These are phyloP conservation scores for Galemys pyrenaicus DNA, from an alignment of 2,113 vertebrate species.

Conservation along the genomic window DNA sequence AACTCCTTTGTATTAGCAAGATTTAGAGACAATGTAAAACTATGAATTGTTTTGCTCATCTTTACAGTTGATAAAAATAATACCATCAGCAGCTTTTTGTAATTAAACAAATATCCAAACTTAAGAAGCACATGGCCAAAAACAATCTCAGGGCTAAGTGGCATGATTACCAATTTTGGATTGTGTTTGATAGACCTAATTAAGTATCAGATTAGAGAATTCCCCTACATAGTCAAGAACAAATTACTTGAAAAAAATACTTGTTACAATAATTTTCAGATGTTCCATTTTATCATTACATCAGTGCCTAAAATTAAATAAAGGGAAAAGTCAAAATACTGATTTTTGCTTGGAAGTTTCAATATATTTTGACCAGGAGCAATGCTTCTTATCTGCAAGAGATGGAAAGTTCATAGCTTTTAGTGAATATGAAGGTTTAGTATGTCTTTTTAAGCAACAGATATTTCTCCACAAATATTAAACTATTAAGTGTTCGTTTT, in stretches of 20 bases:
- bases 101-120: neutral
- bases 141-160: neutral
- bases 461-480: conserved; percentile 10
- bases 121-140: neutral
- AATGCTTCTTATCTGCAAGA: neutral
- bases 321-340: neutral
- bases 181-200: neutral
- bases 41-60: neutral
- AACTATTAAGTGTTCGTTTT: conserved; percentile 47
- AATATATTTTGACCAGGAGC: neutral
- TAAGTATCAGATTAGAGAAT: neutral
- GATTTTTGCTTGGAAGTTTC: neutral
- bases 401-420: neutral
- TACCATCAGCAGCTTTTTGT: neutral
- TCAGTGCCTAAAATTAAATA: neutral
- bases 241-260: neutral
- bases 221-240: neutral
- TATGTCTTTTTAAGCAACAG: neutral
- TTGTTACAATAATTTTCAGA: neutral
- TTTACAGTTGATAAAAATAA: neutral
- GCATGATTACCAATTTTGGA: neutral
- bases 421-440: neutral
- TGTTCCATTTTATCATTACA: neutral
- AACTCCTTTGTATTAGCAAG: neutral
- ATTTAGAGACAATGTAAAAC: conserved; percentile 5